Evolutionary conservation across 1,140 invertebrate genomes (phyloP).

Genomic region (Hycleus cichorii): DNA sequence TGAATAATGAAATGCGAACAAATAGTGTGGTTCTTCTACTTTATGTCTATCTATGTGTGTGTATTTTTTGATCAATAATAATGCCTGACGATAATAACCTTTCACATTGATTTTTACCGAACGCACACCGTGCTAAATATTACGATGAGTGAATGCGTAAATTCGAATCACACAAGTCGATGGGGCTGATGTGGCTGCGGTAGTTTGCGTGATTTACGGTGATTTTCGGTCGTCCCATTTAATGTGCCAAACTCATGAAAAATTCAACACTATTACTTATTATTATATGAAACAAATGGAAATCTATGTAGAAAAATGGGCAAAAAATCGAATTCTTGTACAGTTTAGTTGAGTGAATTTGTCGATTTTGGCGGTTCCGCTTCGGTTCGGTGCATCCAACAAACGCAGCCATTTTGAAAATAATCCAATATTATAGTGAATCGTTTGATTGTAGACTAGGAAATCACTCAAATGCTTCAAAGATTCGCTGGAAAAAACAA

Average conservation of each 20-base stretch:
- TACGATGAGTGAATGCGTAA: conserved; percentile 7
- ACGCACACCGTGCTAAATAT: conserved; percentile 2
- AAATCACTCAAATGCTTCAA: neutral
- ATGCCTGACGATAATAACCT: conserved; percentile 26
- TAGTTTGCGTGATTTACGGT: conserved; percentile 9
- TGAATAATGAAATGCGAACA: no score
- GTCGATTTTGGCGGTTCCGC: conserved; percentile 1
- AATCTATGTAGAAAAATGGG: no score
- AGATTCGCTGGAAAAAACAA: no score
- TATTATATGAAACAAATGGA: no score
- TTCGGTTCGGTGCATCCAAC: neutral
- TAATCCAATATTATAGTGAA: neutral
- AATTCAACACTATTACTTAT: neutral
- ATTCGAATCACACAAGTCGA: neutral
- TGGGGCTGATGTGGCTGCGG: neutral
- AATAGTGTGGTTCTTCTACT: no score
- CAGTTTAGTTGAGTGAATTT: no score
- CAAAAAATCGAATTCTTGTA: no score
- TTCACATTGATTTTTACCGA: conserved; percentile 28
- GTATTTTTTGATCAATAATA: conserved; percentile 21
- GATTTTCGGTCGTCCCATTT: conserved; percentile 7
- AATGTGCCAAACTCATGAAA: conserved; percentile 3
- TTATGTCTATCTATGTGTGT: neutral
- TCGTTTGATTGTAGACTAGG: conserved; percentile 3
- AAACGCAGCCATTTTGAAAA: conserved; percentile 3